These are phyloP conservation scores for Procambarus clarkii DNA, from an alignment of 1,140 invertebrate genomes.

Conservation along the genomic window DNA sequence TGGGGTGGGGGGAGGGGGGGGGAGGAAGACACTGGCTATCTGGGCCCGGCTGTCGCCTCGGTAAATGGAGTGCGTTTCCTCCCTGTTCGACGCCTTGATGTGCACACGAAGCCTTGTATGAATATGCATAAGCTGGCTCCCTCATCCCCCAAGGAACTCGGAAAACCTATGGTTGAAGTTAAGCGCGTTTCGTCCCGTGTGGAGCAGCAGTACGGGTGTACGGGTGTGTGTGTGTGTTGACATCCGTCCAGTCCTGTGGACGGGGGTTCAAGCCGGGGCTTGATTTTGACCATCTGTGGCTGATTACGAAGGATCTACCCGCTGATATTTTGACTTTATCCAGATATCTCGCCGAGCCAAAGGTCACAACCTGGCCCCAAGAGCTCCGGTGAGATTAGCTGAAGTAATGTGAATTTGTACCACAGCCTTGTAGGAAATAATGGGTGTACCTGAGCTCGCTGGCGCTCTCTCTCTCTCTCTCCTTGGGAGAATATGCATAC, in stretches of 20 bases:
- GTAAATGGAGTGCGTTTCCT: slow-evolving; percentile 60
- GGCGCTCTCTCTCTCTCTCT: slow-evolving; percentile 5
- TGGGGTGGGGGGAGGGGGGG: background rate
- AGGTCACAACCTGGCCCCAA: background rate
- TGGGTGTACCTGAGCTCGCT: slow-evolving; percentile 26
- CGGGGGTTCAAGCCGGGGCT: background rate
- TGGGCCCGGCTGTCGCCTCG: slow-evolving; percentile 31
- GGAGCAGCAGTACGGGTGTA: background rate
- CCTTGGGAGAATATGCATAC: slow-evolving; percentile 41
- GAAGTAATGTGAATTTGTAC: slow-evolving; percentile 39
- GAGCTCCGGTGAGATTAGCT: slow-evolving; percentile 5
- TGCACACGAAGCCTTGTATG: slow-evolving; percentile 26
- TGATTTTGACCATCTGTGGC: background rate
- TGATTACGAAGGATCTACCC: background rate
- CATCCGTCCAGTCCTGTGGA: background rate
- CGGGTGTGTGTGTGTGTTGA: too few relatives aligned
- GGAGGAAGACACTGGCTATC: slow-evolving; percentile 20
- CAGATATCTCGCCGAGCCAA: background rate
- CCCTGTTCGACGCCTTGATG: slow-evolving; percentile 56
- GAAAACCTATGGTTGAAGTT: slow-evolving; percentile 20
- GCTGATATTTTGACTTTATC: background rate
- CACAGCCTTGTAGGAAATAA: slow-evolving; percentile 40
- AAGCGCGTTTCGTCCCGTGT: background rate
- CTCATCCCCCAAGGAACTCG: background rate
- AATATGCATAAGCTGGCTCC: slow-evolving; percentile 49